Evolutionary conservation across 1,140 invertebrate species (phyloP).

Genomic region (Eriocheir sinensis): DNA sequence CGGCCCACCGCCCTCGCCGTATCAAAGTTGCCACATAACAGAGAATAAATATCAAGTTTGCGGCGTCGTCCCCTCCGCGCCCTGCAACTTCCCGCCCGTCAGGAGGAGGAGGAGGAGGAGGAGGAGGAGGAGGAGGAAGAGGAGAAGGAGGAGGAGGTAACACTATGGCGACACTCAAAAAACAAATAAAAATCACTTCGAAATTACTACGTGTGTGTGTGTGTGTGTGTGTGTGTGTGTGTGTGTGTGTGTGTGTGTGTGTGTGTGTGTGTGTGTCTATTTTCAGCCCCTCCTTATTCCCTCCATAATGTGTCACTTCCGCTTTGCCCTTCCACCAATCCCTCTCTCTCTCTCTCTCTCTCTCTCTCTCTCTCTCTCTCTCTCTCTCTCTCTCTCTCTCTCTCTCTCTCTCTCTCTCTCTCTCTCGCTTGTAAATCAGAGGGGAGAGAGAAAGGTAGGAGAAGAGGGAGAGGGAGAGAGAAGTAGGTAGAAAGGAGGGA

Average conservation of each 20-base stretch:
- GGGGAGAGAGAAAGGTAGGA: background rate
- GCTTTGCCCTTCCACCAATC: background rate
- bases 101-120: background rate
- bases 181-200: background rate
- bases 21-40: slow-evolving; percentile 13
- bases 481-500: background rate
- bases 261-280: too few species aligned
- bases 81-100: background rate
- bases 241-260: too few species aligned
- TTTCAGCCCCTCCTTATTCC: background rate
- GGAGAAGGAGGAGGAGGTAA: background rate
- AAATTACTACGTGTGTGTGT: background rate
- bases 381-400: slow-evolving; percentile 19
- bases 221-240: background rate
- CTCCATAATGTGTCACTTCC: background rate
- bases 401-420: background rate
- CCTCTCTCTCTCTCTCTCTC: background rate
- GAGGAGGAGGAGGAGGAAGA: too few species aligned
- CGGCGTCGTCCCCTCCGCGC: background rate
- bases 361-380: slow-evolving; percentile 17
- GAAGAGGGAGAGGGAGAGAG: background rate
- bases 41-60: slow-evolving; percentile 26
- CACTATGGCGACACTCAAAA: background rate
- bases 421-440: slow-evolving; percentile 33
- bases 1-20: background rate